Percentiles rank a stretch among this genome's conserved stretches.
Evolutionary conservation across 2,113 vertebrate species (phyloP).

Genomic region (Anolis carolinensis): DNA sequence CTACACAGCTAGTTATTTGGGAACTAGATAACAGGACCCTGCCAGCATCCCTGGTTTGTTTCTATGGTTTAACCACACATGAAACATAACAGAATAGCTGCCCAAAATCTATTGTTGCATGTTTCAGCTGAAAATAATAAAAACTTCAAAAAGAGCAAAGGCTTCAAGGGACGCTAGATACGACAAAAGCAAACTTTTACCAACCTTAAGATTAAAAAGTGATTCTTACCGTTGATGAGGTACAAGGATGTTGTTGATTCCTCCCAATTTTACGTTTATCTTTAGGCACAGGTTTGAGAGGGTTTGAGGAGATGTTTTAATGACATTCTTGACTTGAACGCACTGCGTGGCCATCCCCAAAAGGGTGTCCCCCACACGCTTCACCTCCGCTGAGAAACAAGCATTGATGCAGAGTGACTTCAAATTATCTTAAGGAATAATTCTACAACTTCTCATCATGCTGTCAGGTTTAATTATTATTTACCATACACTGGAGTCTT

Average conservation of each 20-base stretch:
- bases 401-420: constrained; percentile 26
- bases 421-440: constrained; percentile 17
- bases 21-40: too few relatives aligned
- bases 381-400: constrained; percentile 89
- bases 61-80: too few relatives aligned
- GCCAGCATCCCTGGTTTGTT: too few relatives aligned
- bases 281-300: constrained; percentile 99
- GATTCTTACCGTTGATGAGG: constrained; percentile 92
- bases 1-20: too few relatives aligned
- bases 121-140: too few relatives aligned
- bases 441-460: not conserved
- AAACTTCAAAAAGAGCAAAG: not conserved
- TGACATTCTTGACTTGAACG: constrained; percentile 99
- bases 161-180: not conserved
- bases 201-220: not conserved
- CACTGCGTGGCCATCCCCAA: constrained; percentile 98
- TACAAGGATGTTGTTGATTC: constrained; percentile 99
- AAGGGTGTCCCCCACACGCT: constrained; percentile 95
- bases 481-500: constrained; percentile 95
- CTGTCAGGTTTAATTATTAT: constrained; percentile 3
- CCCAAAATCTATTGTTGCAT: not conserved
- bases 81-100: not conserved
- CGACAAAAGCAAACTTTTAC: not conserved
- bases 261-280: constrained; percentile 98
- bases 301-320: constrained; percentile 98